Evolutionary conservation across 2,888 invertebrate genomes (phyloP).

Genomic region (Drosophila pseudotalamancana): DNA sequence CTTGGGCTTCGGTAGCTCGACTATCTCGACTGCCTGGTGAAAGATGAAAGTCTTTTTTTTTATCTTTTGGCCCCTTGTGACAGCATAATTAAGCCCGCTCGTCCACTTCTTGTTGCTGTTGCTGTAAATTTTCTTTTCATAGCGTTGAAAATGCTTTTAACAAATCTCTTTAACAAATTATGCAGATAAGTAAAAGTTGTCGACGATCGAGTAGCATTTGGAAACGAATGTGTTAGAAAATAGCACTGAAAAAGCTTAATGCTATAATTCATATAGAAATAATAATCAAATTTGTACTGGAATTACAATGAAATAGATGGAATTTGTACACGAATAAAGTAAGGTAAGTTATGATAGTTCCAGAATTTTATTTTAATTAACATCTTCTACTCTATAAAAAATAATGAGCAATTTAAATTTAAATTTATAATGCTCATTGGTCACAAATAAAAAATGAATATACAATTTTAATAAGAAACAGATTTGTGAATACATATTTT

Average conservation of each 20-base stretch:
- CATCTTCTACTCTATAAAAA: background rate
- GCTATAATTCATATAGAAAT: background rate
- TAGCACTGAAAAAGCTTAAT: constrained; percentile 9
- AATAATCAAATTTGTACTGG: background rate
- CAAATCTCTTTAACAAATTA: constrained; percentile 58
- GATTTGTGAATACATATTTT: background rate
- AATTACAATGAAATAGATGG: too few species aligned
- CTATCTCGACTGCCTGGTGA: constrained; percentile 48
- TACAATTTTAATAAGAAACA: background rate
- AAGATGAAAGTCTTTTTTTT: constrained; percentile 74
- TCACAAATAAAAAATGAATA: background rate
- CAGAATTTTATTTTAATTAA: constrained; percentile 13
- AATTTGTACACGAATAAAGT: too few species aligned
- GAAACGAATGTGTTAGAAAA: constrained; percentile 11
- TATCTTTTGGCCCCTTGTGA: constrained; percentile 66
- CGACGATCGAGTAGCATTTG: constrained; percentile 22
- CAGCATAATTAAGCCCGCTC: constrained; percentile 73
- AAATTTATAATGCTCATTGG: background rate
- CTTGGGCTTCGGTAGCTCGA: constrained; percentile 17
- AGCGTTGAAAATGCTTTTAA: constrained; percentile 63
- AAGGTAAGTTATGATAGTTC: constrained; percentile 15
- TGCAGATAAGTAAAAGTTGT: constrained; percentile 71
- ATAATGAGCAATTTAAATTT: background rate
- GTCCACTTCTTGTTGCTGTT: constrained; percentile 25
- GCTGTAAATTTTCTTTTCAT: constrained; percentile 51